Base-by-base conservation (phyloP, 2,888 invertebrate species). In the Atethmia centrago region DNA sequence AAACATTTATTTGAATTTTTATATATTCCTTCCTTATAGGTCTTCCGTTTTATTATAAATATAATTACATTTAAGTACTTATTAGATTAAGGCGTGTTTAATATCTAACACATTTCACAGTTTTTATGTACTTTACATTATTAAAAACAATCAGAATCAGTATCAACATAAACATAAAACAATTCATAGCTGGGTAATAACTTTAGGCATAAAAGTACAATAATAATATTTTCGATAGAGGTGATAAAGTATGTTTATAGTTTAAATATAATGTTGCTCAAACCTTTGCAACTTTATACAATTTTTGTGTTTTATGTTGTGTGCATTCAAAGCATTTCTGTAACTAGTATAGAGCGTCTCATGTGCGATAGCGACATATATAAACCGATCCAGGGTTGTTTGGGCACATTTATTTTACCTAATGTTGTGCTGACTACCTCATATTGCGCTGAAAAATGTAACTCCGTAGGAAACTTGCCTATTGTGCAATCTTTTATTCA, bases 401-500 rank as follows among this genome's bases (percentile, higher is more conserved):
- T 92, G 31, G 94, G 93, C 10, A 91, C 91, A 21, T 83, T 89
- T 36, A 85, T 94, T 71, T 83, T 86, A 49, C 86, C 89, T 1
- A 88, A 89, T 62, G 82, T 91, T 51, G 85, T 91, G 10, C 63
- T 94, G 58, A 92, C 94, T 16, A 92, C 93, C 0, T 85, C 89
- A 4, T 87, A 79, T 72, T 94, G 95, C 74, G 93, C 93, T n/a
- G 69, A 85, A 75, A 85, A 85, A 4, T 94, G 94, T 84, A 77
- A 89, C 59, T 85, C 66, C 14, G 80, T 92, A 12, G 83, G 76
- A 47, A 79, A 67, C 14, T 68, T 74, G 21, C 67, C 81, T 16
- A 88, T 89, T 53, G n/a, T 80, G 10, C 69, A 77, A 59, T 70
- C 64, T 16, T 86, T 82, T 70, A 74, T 84, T 64, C 86, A 89